Evolutionary conservation across 2,888 invertebrate species (phyloP).

Genomic region (Sarcophaga carnaria): DNA sequence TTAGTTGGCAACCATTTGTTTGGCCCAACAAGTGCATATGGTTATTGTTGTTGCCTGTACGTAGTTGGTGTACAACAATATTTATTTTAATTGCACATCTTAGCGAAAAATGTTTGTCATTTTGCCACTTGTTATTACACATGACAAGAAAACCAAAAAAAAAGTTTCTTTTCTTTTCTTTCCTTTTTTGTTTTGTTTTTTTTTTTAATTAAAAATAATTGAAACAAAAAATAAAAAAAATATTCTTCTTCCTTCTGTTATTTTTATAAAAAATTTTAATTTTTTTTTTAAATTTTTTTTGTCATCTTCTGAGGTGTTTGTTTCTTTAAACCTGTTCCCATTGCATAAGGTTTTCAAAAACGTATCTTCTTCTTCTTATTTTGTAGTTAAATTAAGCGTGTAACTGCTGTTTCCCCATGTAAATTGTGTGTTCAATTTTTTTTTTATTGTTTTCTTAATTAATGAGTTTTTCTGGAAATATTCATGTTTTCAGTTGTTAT

Average conservation of each 20-base stretch:
- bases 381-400: slow-evolving; percentile 16
- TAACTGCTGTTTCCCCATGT: slow-evolving; percentile 9
- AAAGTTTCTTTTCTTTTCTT: too few relatives aligned
- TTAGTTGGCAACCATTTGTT: not conserved
- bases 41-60: not conserved
- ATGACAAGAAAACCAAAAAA: slow-evolving; percentile 41
- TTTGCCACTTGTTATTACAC: slow-evolving; percentile 67
- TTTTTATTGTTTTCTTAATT: not conserved
- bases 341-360: slow-evolving; percentile 1
- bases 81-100: slow-evolving; percentile 57
- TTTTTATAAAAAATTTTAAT: not conserved
- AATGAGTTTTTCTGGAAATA: not conserved
- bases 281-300: not conserved
- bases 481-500: not conserved
- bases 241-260: slow-evolving; percentile 27
- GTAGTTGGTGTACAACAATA: slow-evolving; percentile 6
- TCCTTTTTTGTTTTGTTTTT: not conserved
- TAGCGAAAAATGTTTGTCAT: slow-evolving; percentile 62
- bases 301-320: not conserved
- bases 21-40: not conserved
- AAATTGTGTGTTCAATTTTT: not conserved
- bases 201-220: slow-evolving; percentile 64
- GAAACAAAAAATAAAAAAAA: not conserved
- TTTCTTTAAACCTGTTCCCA: slow-evolving; percentile 6
- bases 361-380: not conserved